These are phyloP conservation scores for Gavia stellata DNA, from an alignment of 2,113 vertebrate species.

Conservation along the genomic window DNA sequence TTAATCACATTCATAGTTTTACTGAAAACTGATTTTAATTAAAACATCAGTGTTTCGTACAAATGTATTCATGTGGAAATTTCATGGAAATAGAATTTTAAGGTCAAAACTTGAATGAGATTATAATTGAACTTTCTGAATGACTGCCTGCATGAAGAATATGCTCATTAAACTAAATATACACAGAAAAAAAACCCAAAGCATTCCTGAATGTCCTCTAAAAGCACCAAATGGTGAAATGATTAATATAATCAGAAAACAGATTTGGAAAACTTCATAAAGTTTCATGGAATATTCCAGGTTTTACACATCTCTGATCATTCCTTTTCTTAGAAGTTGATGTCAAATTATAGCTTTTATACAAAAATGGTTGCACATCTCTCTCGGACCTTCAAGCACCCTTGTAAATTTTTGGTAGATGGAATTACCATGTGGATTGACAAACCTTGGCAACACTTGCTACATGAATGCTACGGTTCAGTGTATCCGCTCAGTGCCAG, in stretches of 20 bases:
- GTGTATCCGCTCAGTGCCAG: slow-evolving; percentile 97
- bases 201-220: background rate
- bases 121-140: slow-evolving; percentile 34
- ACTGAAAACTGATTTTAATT: slow-evolving; percentile 4
- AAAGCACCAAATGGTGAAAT: background rate
- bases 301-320: background rate
- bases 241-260: background rate
- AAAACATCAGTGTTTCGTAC: background rate
- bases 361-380: background rate
- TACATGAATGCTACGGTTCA: slow-evolving; percentile 99
- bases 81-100: background rate
- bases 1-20: background rate
- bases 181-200: background rate
- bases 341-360: background rate
- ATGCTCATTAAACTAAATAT: background rate
- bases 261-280: background rate
- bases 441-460: slow-evolving; percentile 97
- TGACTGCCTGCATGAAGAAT: background rate
- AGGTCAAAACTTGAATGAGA: slow-evolving; percentile 5
- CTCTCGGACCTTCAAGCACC: background rate
- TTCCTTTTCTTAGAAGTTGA: background rate
- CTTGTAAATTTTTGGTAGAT: slow-evolving; percentile 75
- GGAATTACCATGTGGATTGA: slow-evolving; percentile 96
- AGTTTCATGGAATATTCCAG: background rate
- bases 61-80: background rate